These are phyloP conservation scores for Orthonychiurus folsomi DNA, from an alignment of 2,888 invertebrate species.

Conservation along the genomic window DNA sequence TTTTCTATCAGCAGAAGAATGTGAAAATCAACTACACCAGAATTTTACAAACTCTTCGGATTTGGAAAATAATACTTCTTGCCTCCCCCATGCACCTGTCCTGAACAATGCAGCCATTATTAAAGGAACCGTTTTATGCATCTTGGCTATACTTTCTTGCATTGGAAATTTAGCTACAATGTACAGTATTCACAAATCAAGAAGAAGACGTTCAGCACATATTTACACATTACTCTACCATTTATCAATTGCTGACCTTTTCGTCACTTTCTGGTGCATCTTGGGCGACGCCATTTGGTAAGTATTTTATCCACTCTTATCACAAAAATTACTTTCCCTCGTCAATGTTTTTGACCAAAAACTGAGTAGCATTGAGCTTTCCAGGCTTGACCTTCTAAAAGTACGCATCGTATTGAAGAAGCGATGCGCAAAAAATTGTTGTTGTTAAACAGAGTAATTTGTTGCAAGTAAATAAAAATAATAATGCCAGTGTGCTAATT, in stretches of 20 bases:
- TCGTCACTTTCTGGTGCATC: slow-evolving; percentile 72
- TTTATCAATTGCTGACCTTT: slow-evolving; percentile 69
- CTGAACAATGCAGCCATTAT: slow-evolving; percentile 56
- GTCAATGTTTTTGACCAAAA: too few relatives aligned
- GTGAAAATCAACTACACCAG: background rate
- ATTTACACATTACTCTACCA: slow-evolving; percentile 67
- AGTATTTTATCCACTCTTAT: slow-evolving; percentile 14
- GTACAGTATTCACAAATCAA: slow-evolving; percentile 55
- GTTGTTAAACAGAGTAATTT: too few relatives aligned
- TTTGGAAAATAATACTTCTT: background rate
- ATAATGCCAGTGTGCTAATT: too few relatives aligned
- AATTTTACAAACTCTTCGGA: background rate
- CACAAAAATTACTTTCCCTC: too few relatives aligned
- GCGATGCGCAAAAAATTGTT: background rate
- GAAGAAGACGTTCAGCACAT: slow-evolving; percentile 47
- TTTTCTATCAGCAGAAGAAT: slow-evolving; percentile 12
- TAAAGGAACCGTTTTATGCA: slow-evolving; percentile 57
- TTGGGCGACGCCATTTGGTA: slow-evolving; percentile 70
- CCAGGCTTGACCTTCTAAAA: too few relatives aligned
- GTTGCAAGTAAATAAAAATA: too few relatives aligned
- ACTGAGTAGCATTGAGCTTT: too few relatives aligned
- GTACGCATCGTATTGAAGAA: background rate
- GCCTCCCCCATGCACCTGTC: slow-evolving; percentile 58
- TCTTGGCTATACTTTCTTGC: slow-evolving; percentile 63
- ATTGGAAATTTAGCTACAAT: slow-evolving; percentile 68